Conservation (phyloP, 2,888 invertebrate genomes). For the Lottia scabra region DNA sequence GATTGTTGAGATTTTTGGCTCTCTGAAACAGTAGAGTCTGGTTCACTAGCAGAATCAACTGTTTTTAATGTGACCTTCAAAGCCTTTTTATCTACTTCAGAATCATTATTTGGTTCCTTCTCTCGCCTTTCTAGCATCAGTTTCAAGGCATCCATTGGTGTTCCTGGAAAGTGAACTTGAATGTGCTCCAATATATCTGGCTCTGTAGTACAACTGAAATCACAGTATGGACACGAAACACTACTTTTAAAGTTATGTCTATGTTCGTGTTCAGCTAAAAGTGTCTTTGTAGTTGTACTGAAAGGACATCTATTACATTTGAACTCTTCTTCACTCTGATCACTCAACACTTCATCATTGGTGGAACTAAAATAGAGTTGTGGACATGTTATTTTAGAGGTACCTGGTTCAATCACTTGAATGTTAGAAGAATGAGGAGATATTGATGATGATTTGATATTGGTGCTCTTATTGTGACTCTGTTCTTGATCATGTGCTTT, state of each 20-base stretch:
- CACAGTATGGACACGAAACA: slow-evolving; percentile 55
- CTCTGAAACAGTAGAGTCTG: slow-evolving; percentile 40
- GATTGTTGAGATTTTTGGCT: slow-evolving; percentile 12
- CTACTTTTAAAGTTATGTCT: slow-evolving; percentile 45
- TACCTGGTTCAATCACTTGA: slow-evolving; percentile 26
- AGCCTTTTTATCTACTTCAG: slow-evolving; percentile 21
- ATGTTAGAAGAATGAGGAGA: slow-evolving; percentile 31
- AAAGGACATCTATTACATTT: slow-evolving; percentile 61
- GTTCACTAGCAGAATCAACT: slow-evolving; percentile 28
- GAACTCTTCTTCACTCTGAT: slow-evolving; percentile 32
- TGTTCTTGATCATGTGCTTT: slow-evolving; percentile 49
- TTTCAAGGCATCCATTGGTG: slow-evolving; percentile 37
- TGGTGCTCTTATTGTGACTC: slow-evolving; percentile 32
- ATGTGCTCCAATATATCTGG: slow-evolving; percentile 47
- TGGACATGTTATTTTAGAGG: slow-evolving; percentile 39
- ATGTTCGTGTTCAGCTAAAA: slow-evolving; percentile 46
- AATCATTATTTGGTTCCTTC: slow-evolving; percentile 16
- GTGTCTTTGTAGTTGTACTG: slow-evolving; percentile 46
- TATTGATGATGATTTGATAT: slow-evolving; percentile 30
- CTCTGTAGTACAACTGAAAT: slow-evolving; percentile 48
- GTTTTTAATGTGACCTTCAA: slow-evolving; percentile 22
- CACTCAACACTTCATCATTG: slow-evolving; percentile 10
- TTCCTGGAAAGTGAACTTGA: slow-evolving; percentile 55
- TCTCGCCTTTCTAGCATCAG: slow-evolving; percentile 19
- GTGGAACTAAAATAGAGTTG: slow-evolving; percentile 38